Evolutionary conservation across 2,113 vertebrate species (phyloP).

Genomic region (Cyanoramphus novaezelandiae): DNA sequence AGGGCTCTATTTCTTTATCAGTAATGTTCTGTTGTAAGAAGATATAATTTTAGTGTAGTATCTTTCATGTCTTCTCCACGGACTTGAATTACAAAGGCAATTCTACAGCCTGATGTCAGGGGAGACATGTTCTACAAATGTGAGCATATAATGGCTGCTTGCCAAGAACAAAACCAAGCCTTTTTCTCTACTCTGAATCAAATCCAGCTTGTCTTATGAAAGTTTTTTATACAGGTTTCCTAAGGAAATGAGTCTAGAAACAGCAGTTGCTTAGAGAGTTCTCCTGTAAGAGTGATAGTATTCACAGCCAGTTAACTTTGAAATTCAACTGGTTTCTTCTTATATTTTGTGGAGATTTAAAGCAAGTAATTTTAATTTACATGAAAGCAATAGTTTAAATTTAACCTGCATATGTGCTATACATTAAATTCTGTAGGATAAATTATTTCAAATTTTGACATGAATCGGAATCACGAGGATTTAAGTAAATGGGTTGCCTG

Average conservation of each 20-base stretch:
- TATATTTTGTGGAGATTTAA: not conserved
- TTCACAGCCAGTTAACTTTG: not conserved
- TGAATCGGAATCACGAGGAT: not conserved
- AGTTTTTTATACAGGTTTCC: not conserved
- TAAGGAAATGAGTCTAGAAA: not conserved
- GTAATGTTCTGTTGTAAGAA: not conserved
- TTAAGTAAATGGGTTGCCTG: not conserved
- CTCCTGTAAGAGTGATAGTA: not conserved
- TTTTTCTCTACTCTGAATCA: not conserved
- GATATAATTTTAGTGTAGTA: not conserved
- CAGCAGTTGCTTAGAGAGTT: not conserved
- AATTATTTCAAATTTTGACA: not conserved
- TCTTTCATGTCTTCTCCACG: not conserved
- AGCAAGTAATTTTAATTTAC: not conserved
- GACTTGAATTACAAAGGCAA: not conserved
- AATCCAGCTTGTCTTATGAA: not conserved
- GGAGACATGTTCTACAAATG: not conserved
- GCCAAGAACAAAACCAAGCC: not conserved
- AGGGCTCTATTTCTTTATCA: not conserved
- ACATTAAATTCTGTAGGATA: not conserved
- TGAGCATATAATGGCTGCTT: not conserved
- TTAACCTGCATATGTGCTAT: not conserved
- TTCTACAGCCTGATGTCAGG: not conserved
- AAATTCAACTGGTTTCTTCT: not conserved
- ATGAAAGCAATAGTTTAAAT: not conserved